phyloP scores from a whole-genome alignment of 2,888 invertebrate genomes.

The Entomobrya proxima region DNA sequence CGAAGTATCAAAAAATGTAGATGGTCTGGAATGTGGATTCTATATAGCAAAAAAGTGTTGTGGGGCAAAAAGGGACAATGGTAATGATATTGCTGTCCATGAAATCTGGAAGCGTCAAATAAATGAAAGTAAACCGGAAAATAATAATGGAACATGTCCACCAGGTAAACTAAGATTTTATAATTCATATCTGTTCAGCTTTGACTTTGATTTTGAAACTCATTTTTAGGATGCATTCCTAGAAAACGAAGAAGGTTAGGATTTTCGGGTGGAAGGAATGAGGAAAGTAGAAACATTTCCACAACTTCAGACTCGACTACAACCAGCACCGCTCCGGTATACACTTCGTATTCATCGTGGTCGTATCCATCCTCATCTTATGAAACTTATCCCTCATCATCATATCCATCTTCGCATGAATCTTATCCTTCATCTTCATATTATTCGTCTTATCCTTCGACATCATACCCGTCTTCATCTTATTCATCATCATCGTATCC shows the following conservation, averaged over 20 bases:
- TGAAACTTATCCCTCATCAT: no score
- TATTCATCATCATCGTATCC: no score
- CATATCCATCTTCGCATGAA: no score
- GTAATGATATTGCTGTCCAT: neutral
- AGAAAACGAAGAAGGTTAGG: conserved; percentile 51
- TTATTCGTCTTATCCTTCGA: no score
- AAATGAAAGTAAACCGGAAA: no score
- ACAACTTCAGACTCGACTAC: neutral
- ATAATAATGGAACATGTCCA: conserved; percentile 51
- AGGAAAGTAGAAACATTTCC: neutral
- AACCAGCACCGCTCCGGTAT: neutral
- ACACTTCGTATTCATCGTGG: neutral
- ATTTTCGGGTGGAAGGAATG: conserved; percentile 24
- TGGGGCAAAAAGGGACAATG: neutral
- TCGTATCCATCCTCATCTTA: no score
- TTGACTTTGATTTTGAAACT: neutral
- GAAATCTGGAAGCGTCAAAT: conserved; percentile 59
- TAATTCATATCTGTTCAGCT: neutral
- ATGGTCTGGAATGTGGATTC: neutral
- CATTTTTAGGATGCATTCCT: conserved; percentile 57
- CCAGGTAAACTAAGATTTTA: conserved; percentile 41
- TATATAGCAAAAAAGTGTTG: neutral
- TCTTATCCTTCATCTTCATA: no score
- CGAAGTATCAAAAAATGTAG: neutral
- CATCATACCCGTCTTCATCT: no score